phyloP scores from a whole-genome alignment of 2,888 invertebrate genomes.

The Malachius bipustulatus region DNA sequence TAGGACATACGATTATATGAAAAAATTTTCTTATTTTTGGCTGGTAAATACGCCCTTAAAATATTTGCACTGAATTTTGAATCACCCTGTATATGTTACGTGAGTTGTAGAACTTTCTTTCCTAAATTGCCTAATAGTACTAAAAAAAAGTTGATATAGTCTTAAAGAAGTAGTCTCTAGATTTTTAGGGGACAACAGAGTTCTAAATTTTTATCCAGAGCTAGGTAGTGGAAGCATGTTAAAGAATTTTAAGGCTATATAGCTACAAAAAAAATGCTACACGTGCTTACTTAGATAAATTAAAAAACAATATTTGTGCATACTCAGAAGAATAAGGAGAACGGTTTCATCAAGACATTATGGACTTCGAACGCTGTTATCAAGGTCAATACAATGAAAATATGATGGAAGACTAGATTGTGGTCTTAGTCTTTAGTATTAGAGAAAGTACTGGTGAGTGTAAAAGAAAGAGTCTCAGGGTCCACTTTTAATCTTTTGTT shows the following conservation, averaged over 20 bases:
- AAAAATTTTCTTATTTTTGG: no score
- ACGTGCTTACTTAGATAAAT: constrained; percentile 9
- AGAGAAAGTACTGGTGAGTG: constrained; percentile 10
- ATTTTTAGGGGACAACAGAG: constrained; percentile 21
- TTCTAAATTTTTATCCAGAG: constrained; percentile 23
- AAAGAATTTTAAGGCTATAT: constrained; percentile 16
- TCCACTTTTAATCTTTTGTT: constrained; percentile 7
- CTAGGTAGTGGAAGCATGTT: constrained; percentile 21
- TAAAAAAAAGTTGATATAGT: constrained; percentile 6
- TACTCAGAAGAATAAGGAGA: constrained; percentile 26
- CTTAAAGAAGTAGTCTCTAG: constrained; percentile 15
- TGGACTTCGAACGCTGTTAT: constrained; percentile 22
- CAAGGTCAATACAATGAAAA: constrained; percentile 20
- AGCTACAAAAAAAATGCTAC: no score
- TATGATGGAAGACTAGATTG: constrained; percentile 23
- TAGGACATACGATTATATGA: no score
- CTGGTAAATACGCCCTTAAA: no score
- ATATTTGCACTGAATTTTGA: no score
- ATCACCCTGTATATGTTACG: no score
- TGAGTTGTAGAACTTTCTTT: no score
- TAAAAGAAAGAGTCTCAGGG: constrained; percentile 9
- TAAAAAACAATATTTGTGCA: constrained; percentile 17
- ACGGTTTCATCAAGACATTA: constrained; percentile 25
- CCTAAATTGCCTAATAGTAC: background rate
- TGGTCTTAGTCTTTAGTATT: constrained; percentile 17